These are phyloP conservation scores for Mimumesa dahlbomi DNA, from an alignment of 2,888 invertebrate genomes.

Conservation along the genomic window DNA sequence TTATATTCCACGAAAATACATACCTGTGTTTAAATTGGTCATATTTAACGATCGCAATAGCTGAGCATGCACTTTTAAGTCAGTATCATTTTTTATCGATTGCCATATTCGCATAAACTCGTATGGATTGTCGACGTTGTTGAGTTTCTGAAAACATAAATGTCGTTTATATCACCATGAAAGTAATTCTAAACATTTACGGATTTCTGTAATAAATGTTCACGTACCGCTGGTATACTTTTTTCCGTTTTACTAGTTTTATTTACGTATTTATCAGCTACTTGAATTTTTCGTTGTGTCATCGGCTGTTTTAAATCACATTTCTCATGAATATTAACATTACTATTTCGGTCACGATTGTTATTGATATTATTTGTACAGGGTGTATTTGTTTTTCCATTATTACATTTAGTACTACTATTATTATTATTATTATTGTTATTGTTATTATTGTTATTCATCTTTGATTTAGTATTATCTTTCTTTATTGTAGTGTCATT, in stretches of 20 bases:
- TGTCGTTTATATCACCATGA: too few species aligned
- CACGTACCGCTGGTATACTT: conserved; percentile 23
- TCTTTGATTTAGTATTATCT: background rate
- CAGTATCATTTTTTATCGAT: conserved; percentile 70
- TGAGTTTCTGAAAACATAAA: conserved; percentile 42
- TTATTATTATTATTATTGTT: background rate
- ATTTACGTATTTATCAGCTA: conserved; percentile 21
- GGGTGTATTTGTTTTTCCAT: background rate
- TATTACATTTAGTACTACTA: background rate
- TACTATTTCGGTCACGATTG: background rate
- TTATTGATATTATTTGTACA: background rate
- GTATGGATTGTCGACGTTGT: conserved; percentile 70
- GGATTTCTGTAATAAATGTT: background rate
- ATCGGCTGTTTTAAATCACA: background rate
- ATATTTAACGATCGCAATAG: conserved; percentile 73
- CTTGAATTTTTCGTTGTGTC: conserved; percentile 3
- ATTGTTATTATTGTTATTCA: background rate
- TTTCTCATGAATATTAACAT: background rate
- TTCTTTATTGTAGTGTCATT: background rate
- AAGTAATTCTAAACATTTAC: too few species aligned
- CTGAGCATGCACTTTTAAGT: conserved; percentile 71
- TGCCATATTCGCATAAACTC: conserved; percentile 78
- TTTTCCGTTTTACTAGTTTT: conserved; percentile 29
- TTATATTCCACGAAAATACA: conserved; percentile 9
- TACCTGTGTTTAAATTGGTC: conserved; percentile 62